Base-by-base conservation (phyloP, 2,113 vertebrate species). In the Nannospalax galili region DNA sequence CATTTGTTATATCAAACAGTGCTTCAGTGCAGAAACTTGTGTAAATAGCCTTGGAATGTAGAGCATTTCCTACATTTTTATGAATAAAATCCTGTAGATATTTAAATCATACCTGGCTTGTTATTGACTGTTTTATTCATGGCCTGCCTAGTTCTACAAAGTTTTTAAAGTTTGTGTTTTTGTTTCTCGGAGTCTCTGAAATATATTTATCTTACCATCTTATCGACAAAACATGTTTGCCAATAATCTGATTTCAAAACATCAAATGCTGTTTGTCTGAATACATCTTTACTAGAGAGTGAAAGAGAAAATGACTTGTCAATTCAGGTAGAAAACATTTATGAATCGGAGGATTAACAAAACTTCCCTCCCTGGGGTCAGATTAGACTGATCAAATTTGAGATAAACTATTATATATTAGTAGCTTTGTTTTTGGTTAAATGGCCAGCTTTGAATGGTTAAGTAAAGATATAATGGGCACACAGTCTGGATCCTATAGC, bases 51-150 rank as follows among this genome's bases (percentile, higher is more conserved):
- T 77, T 73, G 74, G 52, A 81, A 79, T 96, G 9, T 22, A 22
- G n/a, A 73, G 35, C 40, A 75, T 92, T 91, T 95, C 37, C 64
- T 90, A 52, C 4, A 12, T 95, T 91, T 97, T 92, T 90, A 69
- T 84, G 90, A 93, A 88, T 75, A 91, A 93, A 95, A 90, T 64
- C 1, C 24, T 69, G 60, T 48, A 84, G 72, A 77, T 77, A 75
- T 6, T 67, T 35, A 92, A 95, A 52, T 84, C 64, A 37, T 20
- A 45, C 45, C n/a, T 81, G 30, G 28, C 37, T 93, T 85, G 65
- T 56, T 91, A 70, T 74, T 94, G 89, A 67, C 79, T 42, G n/a
- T 93, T 90, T 89, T 48, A 86, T 65, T 94, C 24, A 37, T 80
- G 65, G 70, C 64, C 40, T 89, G 72, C 35, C 37, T 91, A 20